Evolutionary conservation across 2,113 vertebrate genomes (phyloP).

Genomic region (Eira barbara): DNA sequence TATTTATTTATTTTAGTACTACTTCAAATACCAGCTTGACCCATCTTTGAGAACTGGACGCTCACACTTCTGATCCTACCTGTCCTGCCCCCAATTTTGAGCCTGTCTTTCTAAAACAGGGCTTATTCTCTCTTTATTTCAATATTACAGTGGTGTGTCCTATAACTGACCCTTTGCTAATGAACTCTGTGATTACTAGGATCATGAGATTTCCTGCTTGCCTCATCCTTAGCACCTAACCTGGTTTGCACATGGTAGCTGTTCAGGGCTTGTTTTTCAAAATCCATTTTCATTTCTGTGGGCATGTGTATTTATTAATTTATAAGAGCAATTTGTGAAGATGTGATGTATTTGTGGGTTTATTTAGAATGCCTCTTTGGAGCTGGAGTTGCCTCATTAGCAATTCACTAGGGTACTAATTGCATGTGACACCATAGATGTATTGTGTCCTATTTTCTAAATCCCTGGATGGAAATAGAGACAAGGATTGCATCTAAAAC

Average conservation of each 20-base stretch:
- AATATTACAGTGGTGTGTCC: not conserved
- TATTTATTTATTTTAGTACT: not conserved
- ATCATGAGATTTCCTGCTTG: accelerated
- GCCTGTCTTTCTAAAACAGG: not conserved
- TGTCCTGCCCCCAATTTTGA: not conserved
- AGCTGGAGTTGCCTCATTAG: slow-evolving; percentile 23
- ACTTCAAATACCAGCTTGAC: not conserved
- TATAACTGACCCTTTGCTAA: not conserved
- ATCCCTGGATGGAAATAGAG: slow-evolving; percentile 4
- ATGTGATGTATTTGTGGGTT: slow-evolving; percentile 13
- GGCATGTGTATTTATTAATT: slow-evolving; percentile 46
- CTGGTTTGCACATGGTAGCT: not conserved
- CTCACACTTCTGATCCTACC: not conserved
- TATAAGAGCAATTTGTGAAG: slow-evolving; percentile 50
- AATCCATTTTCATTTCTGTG: not conserved
- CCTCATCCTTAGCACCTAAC: not conserved
- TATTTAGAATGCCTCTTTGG: slow-evolving; percentile 41
- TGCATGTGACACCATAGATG: slow-evolving; percentile 3
- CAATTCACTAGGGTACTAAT: slow-evolving; percentile 47
- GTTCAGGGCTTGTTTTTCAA: not conserved
- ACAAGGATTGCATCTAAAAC: slow-evolving; percentile 16
- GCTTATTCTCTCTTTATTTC: not conserved
- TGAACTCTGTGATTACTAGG: not conserved
- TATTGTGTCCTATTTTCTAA: slow-evolving; percentile 58
- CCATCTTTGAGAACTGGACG: not conserved